These are phyloP conservation scores for Callorhinus ursinus DNA, from an alignment of 2,113 vertebrate species.

Conservation along the genomic window DNA sequence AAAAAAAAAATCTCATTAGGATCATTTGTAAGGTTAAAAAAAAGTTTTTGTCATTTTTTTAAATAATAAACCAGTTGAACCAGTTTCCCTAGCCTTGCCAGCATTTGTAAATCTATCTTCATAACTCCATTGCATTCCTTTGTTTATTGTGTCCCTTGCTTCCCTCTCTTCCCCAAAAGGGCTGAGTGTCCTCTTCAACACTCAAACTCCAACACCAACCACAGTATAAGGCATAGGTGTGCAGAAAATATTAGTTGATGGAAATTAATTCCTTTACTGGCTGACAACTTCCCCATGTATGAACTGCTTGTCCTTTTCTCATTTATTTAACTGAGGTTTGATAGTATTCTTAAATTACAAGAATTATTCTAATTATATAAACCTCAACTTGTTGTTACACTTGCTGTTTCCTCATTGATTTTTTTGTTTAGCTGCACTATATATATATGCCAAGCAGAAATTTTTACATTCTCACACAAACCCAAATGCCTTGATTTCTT, in stretches of 20 bases:
- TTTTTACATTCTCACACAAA: not conserved
- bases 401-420: not conserved
- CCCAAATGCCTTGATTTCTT: not conserved
- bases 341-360: not conserved
- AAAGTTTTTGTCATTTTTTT: not conserved
- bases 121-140: not conserved
- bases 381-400: not conserved
- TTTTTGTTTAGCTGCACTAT: not conserved
- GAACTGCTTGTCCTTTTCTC: not conserved
- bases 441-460: not conserved
- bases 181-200: fast-evolving
- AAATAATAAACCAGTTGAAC: not conserved
- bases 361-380: not conserved
- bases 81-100: not conserved
- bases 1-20: not conserved
- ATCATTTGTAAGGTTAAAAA: not conserved
- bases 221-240: not conserved
- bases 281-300: not conserved
- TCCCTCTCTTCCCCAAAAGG: not conserved
- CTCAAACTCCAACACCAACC: not conserved
- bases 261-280: not conserved
- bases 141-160: not conserved
- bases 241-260: not conserved
- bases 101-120: not conserved
- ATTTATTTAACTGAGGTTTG: not conserved